Conservation (phyloP, 2,888 invertebrate species). For the Tachina lurida region DNA sequence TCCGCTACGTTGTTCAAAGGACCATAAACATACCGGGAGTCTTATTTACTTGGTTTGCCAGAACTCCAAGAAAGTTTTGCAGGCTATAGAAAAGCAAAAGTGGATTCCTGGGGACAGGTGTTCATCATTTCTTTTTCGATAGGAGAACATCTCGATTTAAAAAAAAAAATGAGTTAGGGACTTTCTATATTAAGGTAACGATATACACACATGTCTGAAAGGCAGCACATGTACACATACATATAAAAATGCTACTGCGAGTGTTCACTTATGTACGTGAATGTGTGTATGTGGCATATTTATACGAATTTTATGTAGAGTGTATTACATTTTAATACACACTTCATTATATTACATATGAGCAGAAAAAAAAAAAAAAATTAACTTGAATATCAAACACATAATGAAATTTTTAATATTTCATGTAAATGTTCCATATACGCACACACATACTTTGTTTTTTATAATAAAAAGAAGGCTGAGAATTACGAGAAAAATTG, state of each 20-base stretch:
- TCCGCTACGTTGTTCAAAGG: too few species aligned
- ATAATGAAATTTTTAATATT: conserved; percentile 57
- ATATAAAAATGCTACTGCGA: neutral
- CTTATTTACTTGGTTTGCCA: too few species aligned
- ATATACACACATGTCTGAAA: neutral
- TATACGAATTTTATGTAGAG: neutral
- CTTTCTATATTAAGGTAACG: too few species aligned
- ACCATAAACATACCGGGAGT: too few species aligned
- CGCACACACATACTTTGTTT: neutral
- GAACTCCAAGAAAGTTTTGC: too few species aligned
- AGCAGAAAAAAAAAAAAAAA: conserved; percentile 12
- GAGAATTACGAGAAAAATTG: neutral
- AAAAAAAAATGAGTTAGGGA: too few species aligned
- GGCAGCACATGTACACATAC: neutral
- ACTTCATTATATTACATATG: conserved; percentile 44
- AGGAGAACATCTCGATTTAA: too few species aligned
- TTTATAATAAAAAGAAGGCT: too few species aligned
- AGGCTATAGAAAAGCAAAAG: too few species aligned
- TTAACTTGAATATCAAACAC: conserved; percentile 46
- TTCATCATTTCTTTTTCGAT: too few species aligned
- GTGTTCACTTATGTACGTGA: neutral
- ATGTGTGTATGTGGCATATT: neutral
- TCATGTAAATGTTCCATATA: neutral
- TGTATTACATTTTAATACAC: conserved; percentile 33
- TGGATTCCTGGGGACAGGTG: too few species aligned